These are phyloP conservation scores for Mormyrus proboscirostris DNA, from an alignment of 2,797 vertebrate species.

Conservation along the genomic window DNA sequence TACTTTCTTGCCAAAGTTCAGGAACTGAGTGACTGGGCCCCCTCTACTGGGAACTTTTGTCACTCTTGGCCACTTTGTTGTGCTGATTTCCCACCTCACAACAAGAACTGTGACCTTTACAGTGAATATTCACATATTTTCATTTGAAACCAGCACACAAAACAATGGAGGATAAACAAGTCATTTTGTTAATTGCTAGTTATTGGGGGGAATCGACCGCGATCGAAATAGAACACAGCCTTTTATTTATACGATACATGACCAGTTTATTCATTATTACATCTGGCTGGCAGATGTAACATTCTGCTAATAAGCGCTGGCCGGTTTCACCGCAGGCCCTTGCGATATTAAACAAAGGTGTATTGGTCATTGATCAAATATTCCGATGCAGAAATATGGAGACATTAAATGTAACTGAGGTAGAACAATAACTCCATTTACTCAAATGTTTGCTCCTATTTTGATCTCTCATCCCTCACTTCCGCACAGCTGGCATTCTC, in stretches of 20 bases:
- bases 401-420: neutral
- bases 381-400: neutral
- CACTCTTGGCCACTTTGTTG: neutral
- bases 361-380: neutral
- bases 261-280: neutral
- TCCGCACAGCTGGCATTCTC: neutral
- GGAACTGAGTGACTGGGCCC: neutral
- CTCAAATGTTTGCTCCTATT: neutral
- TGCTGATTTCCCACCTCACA: neutral
- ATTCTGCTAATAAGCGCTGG: neutral
- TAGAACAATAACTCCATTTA: neutral
- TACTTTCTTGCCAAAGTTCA: neutral
- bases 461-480: neutral
- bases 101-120: neutral
- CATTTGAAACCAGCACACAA: neutral
- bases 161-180: neutral
- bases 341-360: neutral
- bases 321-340: neutral
- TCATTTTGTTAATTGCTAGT: neutral
- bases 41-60: neutral
- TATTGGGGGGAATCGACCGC: neutral
- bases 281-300: neutral
- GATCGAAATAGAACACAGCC: neutral
- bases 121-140: neutral
- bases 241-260: neutral